Evolutionary conservation across 2,888 invertebrate species (phyloP), one percentile per base, ranked within the genome.

Genomic region (Tenthredo amoena): DNA sequence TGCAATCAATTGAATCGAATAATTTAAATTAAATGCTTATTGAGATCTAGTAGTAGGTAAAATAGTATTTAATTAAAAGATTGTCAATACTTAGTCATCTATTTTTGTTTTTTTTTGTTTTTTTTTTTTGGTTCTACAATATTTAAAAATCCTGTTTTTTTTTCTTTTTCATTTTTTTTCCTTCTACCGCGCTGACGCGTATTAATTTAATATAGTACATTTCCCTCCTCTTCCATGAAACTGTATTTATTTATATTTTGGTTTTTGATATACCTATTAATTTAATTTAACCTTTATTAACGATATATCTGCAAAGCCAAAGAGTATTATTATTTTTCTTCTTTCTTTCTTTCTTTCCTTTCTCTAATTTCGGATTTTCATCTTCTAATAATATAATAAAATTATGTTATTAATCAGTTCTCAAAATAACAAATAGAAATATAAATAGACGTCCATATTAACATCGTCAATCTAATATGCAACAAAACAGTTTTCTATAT

Each of bases 31-130:
- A 62, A 62, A 62, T 62, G 62, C 62, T 62, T 62, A 62, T 62
- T 62, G 62, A 62, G 26, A 62, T 62, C 68, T 58, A 58, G 18
- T 18, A 34, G 68, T 68, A 68, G 68, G 18, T 68, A 68, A 68
- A 68, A 68, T 68, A 68, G 68, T 68, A 34, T 68, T 34, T 34
- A 34, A 74, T 43, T 74, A 21, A 40, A 21, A 74, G 68, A 68
- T 68, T 68, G 68, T 68, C 43, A 74, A 74, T 43, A 74, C 40
- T 74, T 43, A 40, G 72, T 40, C 18, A 18, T 71, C n/a, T 71
- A 34, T 74, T 31, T 76, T 50, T 31, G 50, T 40, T 40, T 37
- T 76, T 47, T 26, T 55, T 55, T 31, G 31, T 72, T 72, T 37
- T 47, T 26, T 15, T 21, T 74, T 21, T 47, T 26, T 21, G 47